Evolutionary conservation across 2,888 invertebrate genomes (phyloP), one percentile per base, ranked within the genome.

Genomic region (Coremacera marginata): DNA sequence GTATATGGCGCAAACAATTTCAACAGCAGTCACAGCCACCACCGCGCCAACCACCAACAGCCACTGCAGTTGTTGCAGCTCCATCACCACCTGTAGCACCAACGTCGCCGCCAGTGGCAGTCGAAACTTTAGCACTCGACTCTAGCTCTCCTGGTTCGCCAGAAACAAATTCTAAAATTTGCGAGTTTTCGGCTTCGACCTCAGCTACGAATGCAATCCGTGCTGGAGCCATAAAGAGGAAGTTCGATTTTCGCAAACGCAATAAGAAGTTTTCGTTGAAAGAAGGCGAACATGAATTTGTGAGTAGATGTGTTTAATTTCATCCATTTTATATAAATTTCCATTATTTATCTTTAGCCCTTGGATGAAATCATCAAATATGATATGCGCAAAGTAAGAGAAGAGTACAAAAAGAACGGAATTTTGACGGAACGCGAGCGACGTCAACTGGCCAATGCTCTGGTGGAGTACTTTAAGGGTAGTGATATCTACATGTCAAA

Each of bases 351-450:
- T 34, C 14, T 67, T 14, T 37, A 75, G 75, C 27, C 25, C 11
- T 27, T 75, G 34, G 75, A 75, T 11, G 68, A 75, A 1, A 75
- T 75, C 25, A 75, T 75, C 14, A 27, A 37, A 67, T 34, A 68
- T 34, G 75, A 75, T 44, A 68, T 75, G 75, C 67, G 60, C 9
- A 75, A 60, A 49, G 31, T 75, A 4, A n/a, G 68, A 25, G 75
- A 68, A 60, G 60, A 75, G 5, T 75, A 68, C 31, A 60, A 57
- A 14, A 68, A 22, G 8, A 75, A 75, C 19, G 75, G 75, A 19
- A 68, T 75, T 44, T 55, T 75, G 14, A 68, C 60, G 3, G 75
- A 75, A 19, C 75, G 75, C 31, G 75, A 75, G 16, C 75, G 75
- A 7, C 75, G 75, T 16, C 75, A 57, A n/a, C 27, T 75, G 19